Percentiles rank a stretch among this genome's conserved stretches.
These are phyloP conservation scores for Tangara arthus DNA, from an alignment of 2,797 vertebrate species.

Conservation along the genomic window DNA sequence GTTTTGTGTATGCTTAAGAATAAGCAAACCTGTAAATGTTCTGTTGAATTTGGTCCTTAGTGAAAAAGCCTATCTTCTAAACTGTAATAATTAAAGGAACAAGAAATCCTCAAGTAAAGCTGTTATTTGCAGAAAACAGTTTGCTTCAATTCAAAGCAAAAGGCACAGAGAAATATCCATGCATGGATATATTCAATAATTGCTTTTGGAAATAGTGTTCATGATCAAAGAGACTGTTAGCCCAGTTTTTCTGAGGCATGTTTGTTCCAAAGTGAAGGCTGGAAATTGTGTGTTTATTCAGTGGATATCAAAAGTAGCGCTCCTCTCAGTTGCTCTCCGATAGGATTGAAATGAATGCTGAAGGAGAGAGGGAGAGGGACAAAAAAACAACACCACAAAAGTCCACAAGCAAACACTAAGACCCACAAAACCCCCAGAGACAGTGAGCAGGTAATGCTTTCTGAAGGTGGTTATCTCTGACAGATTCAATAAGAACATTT, in stretches of 20 bases:
- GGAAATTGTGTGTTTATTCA: background rate
- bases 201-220: background rate
- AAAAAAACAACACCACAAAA: background rate
- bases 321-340: background rate
- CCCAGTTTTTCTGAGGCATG: background rate
- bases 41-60: background rate
- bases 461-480: background rate
- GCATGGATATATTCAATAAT: background rate
- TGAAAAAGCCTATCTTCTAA: background rate
- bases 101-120: background rate
- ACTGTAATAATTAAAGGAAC: background rate
- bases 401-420: background rate
- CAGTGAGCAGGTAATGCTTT: background rate
- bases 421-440: background rate
- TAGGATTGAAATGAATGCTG: background rate
- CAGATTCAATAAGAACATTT: background rate
- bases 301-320: background rate
- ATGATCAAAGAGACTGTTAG: background rate
- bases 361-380: fast-evolving
- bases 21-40: background rate
- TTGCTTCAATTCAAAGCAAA: background rate
- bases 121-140: background rate
- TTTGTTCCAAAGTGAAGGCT: background rate
- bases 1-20: background rate
- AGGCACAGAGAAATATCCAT: background rate